phyloP scores from a whole-genome alignment of 1,140 invertebrate species.

The Aphaenogaster floridana region DNA sequence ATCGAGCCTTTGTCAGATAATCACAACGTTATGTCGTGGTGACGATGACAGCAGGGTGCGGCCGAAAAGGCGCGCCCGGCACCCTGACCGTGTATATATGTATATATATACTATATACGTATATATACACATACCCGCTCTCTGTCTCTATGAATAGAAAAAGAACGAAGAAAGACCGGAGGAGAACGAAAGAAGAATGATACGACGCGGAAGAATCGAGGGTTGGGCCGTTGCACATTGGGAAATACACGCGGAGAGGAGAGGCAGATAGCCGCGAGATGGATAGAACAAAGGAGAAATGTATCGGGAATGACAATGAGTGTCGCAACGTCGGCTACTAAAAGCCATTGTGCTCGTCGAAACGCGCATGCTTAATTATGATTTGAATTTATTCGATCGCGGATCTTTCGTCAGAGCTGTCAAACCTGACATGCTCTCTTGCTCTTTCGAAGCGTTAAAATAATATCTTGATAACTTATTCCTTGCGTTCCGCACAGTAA shows the following conservation, averaged over 20 bases:
- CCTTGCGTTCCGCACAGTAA: no score
- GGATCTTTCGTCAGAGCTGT: conserved; percentile 44
- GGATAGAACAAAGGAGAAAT: conserved; percentile 76
- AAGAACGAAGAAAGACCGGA: conserved; percentile 25
- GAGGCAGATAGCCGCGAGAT: conserved; percentile 69
- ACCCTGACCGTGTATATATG: conserved; percentile 55
- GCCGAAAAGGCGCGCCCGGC: conserved; percentile 74
- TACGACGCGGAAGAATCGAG: conserved; percentile 64
- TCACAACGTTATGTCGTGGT: conserved; percentile 37
- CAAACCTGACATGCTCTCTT: not conserved
- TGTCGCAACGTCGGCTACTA: conserved; percentile 62
- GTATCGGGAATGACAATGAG: conserved; percentile 70
- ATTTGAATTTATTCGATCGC: conserved; percentile 65
- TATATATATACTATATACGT: not conserved
- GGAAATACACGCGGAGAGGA: conserved; percentile 63
- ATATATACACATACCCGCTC: not conserved
- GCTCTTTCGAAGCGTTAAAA: conserved; percentile 4
- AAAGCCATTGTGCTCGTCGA: conserved; percentile 69
- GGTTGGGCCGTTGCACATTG: conserved; percentile 71
- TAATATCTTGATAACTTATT: conserved; percentile 24
- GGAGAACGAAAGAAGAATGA: conserved; percentile 24
- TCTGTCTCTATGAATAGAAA: conserved; percentile 37
- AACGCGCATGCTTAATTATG: conserved; percentile 57
- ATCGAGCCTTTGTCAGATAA: conserved; percentile 59
- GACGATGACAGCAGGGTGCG: conserved; percentile 74